A percentile compares a stretch with the other conserved stretches of the same genome.
Evolutionary conservation across 2,797 vertebrate genomes (phyloP).

Genomic region (Cyclura pinguis): DNA sequence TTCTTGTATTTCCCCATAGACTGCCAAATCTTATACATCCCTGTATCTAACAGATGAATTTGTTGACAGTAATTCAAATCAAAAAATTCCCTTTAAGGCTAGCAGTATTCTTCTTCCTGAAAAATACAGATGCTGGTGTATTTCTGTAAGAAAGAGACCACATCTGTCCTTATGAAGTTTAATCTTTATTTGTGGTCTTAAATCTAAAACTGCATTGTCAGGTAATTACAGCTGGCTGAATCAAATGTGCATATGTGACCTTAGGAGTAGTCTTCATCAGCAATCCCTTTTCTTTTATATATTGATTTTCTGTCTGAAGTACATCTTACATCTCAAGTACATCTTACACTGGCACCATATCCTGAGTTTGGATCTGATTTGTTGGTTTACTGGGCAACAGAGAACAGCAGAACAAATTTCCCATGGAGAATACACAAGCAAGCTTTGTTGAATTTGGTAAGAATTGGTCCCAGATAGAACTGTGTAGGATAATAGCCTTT

Average conservation of each 20-base stretch:
- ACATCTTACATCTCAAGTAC: neutral
- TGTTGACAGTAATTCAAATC: conserved; percentile 1
- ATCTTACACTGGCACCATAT: neutral
- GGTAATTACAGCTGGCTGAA: neutral
- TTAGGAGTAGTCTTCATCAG: neutral
- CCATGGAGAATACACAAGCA: neutral
- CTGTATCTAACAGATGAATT: neutral
- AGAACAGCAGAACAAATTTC: neutral
- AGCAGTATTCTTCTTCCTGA: neutral
- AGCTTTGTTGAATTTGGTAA: too few relatives aligned
- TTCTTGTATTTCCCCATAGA: neutral
- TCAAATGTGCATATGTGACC: neutral
- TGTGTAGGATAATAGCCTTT: neutral
- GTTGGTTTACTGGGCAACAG: neutral
- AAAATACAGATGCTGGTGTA: neutral
- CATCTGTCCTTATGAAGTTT: neutral
- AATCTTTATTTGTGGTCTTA: neutral
- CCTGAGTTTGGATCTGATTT: neutral
- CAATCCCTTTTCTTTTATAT: neutral
- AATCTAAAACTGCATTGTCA: neutral
- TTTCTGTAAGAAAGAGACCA: neutral
- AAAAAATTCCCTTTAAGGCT: neutral
- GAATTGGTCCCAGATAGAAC: neutral
- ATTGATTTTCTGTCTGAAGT: neutral
- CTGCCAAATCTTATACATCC: neutral